Conservation (phyloP, 2,888 invertebrate species). For the Diaperis boleti region DNA sequence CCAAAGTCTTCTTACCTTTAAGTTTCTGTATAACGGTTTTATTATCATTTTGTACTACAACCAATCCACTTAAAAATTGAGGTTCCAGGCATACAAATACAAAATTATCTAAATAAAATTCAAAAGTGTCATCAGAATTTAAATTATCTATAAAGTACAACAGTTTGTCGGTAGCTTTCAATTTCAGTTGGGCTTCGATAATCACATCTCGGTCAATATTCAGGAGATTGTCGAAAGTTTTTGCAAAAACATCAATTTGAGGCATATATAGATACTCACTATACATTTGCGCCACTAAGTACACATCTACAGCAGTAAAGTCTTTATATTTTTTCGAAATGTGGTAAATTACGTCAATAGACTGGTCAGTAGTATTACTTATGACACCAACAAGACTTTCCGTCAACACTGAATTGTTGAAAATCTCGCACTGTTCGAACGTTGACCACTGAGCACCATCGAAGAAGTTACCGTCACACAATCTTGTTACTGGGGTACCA, state of each 20-base stretch:
- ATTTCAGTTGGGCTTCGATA: not conserved
- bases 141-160: not conserved
- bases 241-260: not conserved
- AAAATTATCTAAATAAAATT: not conserved
- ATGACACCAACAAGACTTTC: not conserved
- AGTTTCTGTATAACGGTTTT: not conserved
- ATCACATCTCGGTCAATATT: conserved; percentile 1
- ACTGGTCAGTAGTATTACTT: not conserved
- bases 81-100: not conserved
- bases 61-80: not conserved
- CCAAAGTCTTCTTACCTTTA: not conserved
- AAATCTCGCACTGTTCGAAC: conserved; percentile 51
- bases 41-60: not conserved
- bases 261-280: not conserved
- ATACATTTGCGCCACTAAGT: not conserved
- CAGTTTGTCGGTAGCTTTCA: conserved; percentile 1
- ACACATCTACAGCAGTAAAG: conserved; percentile 16
- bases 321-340: conserved; percentile 29
- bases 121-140: not conserved
- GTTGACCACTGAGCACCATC: conserved; percentile 70
- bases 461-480: conserved; percentile 70
- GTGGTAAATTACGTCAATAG: conserved; percentile 4
- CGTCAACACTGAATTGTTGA: conserved; percentile 20
- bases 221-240: not conserved
- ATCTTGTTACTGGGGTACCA: conserved; percentile 70